Conservation (phyloP, 35 echinoderm and acorn worm genomes). For the Ophioderma brevispina region DNA sequence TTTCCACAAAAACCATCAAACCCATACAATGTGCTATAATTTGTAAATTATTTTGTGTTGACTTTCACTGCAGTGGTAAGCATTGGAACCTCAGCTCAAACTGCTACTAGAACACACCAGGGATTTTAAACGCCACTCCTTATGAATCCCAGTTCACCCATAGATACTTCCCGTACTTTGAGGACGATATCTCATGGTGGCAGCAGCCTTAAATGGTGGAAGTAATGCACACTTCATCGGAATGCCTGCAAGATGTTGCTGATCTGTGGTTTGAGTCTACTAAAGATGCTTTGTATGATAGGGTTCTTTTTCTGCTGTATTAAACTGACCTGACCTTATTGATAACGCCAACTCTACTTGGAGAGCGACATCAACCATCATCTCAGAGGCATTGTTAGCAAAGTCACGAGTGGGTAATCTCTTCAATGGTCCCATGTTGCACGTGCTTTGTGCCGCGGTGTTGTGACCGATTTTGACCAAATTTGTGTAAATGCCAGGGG, state of each 20-base stretch:
- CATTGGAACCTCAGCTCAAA: slow-evolving; percentile 91
- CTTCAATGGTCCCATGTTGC: slow-evolving; percentile 51
- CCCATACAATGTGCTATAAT: too few species aligned
- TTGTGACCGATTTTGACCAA: slow-evolving; percentile 76
- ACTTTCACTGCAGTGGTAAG: slow-evolving; percentile 90
- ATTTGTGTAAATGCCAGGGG: too few species aligned
- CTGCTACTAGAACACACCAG: slow-evolving; percentile 58
- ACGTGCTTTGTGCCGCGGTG: slow-evolving; percentile 68
- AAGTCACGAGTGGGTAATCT: slow-evolving; percentile 62
- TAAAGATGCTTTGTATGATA: slow-evolving; percentile 50
- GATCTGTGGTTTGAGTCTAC: neutral
- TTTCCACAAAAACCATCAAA: too few species aligned
- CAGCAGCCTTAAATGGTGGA: slow-evolving; percentile 86
- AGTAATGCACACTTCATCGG: slow-evolving; percentile 63
- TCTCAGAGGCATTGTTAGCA: slow-evolving; percentile 54
- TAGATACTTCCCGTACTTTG: slow-evolving; percentile 89
- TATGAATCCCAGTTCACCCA: slow-evolving; percentile 22
- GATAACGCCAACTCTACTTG: slow-evolving; percentile 60
- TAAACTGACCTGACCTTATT: slow-evolving; percentile 36
- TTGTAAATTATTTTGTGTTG: too few species aligned
- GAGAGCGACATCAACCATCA: slow-evolving; percentile 78
- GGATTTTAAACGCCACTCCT: slow-evolving; percentile 54
- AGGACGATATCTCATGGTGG: slow-evolving; percentile 73
- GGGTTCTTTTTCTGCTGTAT: slow-evolving; percentile 49
- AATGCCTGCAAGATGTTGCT: slow-evolving; percentile 23